Percentiles rank a stretch among this genome's conserved stretches.
These are phyloP conservation scores for Tragelaphus buxtoni DNA, from an alignment of 2,113 vertebrate species.

Conservation along the genomic window DNA sequence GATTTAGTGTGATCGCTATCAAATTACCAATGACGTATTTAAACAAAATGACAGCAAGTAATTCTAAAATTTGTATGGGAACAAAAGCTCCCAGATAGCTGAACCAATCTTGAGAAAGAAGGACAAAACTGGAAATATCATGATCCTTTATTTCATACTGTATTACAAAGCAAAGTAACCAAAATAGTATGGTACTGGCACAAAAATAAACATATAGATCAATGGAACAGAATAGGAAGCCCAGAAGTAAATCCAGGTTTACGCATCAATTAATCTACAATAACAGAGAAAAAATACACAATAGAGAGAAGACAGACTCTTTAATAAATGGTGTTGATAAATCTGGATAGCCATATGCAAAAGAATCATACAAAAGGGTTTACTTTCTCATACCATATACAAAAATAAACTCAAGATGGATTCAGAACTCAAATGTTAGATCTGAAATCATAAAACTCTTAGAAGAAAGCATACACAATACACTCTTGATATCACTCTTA, in stretches of 20 bases:
- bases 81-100: background rate
- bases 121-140: background rate
- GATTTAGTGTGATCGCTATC: background rate
- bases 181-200: background rate
- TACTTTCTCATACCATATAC: background rate
- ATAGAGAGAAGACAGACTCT: background rate
- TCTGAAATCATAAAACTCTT: background rate
- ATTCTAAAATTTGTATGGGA: background rate
- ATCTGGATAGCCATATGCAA: background rate
- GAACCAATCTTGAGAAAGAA: background rate
- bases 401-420: background rate
- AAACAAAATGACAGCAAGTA: background rate
- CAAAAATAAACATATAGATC: background rate
- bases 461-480: background rate
- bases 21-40: background rate
- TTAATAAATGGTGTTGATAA: background rate
- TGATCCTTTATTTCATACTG: background rate
- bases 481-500: background rate
- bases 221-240: background rate
- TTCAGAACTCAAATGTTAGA: background rate
- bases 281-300: background rate
- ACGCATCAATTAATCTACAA: accelerated
- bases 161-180: background rate
- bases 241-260: background rate
- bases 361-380: background rate